A percentile compares a stretch with the other conserved stretches of the same genome.
Evolutionary conservation across 2,888 invertebrate species (phyloP).

Genomic region (Drosophila stalkeri): DNA sequence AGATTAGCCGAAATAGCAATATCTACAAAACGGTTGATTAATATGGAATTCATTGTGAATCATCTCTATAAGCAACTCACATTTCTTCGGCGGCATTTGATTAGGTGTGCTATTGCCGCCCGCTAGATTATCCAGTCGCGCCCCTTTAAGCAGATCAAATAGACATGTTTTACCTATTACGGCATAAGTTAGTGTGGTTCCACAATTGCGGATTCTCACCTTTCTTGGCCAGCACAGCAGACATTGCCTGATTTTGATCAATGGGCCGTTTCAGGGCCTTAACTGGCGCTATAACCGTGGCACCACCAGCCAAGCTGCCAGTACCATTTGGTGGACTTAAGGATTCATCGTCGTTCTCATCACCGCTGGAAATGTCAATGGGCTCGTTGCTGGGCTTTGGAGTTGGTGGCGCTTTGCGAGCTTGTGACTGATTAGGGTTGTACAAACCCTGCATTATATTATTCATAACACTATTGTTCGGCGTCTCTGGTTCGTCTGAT

Average conservation of each 20-base stretch:
- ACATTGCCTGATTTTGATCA: neutral
- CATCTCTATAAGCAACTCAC: constrained; percentile 27
- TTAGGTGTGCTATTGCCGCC: constrained; percentile 11
- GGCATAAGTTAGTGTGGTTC: neutral
- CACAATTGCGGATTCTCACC: constrained; percentile 24
- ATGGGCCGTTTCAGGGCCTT: constrained; percentile 45
- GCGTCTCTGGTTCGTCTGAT: constrained; percentile 49
- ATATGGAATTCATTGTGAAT: neutral
- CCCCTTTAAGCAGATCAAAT: constrained; percentile 20
- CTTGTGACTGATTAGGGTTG: constrained; percentile 21
- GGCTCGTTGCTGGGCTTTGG: constrained; percentile 86
- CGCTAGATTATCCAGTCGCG: constrained; percentile 9
- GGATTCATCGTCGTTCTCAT: constrained; percentile 87
- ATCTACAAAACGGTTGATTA: constrained; percentile 7
- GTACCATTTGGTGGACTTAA: constrained; percentile 52
- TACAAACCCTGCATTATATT: constrained; percentile 86
- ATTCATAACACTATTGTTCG: constrained; percentile 79
- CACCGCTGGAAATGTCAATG: constrained; percentile 92
- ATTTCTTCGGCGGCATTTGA: constrained; percentile 34
- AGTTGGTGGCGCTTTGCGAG: constrained; percentile 71
- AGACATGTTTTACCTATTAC: constrained; percentile 32
- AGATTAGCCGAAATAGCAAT: constrained; percentile 17
- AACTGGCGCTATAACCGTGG: neutral
- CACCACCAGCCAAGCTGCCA: neutral
- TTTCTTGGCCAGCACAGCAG: constrained; percentile 48